Percentiles rank a stretch among this genome's conserved stretches.
Conservation (phyloP, 2,888 invertebrate species). For the Acronicta aceris region DNA sequence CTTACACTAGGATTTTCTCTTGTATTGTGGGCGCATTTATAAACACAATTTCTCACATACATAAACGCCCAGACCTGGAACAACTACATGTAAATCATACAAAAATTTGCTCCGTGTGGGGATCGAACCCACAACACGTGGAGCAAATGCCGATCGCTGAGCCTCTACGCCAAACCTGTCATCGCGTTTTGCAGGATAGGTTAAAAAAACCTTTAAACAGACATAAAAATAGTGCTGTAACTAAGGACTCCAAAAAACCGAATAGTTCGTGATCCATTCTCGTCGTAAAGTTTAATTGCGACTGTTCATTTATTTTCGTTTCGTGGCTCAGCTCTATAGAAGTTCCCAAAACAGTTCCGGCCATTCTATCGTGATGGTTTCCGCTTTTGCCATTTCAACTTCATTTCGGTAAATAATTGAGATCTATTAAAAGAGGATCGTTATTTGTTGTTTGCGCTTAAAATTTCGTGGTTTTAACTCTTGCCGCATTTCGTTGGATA, state of each 20-base stretch:
- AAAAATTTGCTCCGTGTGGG: too few relatives aligned
- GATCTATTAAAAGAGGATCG: conserved; percentile 29
- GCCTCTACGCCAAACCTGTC: too few relatives aligned
- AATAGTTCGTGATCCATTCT: conserved; percentile 53
- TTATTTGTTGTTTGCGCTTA: conserved; percentile 28
- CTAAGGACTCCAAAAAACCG: conserved; percentile 38
- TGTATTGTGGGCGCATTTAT: too few relatives aligned
- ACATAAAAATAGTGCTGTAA: neutral
- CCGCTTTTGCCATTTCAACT: conserved; percentile 36
- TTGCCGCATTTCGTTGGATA: conserved; percentile 17
- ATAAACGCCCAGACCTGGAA: too few relatives aligned
- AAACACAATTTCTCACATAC: too few relatives aligned
- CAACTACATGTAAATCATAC: too few relatives aligned
- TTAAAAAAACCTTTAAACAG: too few relatives aligned
- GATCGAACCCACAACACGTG: too few relatives aligned
- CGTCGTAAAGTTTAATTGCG: conserved; percentile 70
- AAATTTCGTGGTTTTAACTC: conserved; percentile 34
- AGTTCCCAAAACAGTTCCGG: conserved; percentile 52
- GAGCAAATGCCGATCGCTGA: too few relatives aligned
- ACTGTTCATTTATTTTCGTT: conserved; percentile 67
- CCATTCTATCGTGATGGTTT: conserved; percentile 30
- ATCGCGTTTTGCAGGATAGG: too few relatives aligned
- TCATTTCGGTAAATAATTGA: conserved; percentile 46
- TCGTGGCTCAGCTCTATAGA: conserved; percentile 37
- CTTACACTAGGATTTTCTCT: too few relatives aligned